Evolutionary conservation across 2,888 invertebrate species (phyloP).

Genomic region (Tinea pellionella): DNA sequence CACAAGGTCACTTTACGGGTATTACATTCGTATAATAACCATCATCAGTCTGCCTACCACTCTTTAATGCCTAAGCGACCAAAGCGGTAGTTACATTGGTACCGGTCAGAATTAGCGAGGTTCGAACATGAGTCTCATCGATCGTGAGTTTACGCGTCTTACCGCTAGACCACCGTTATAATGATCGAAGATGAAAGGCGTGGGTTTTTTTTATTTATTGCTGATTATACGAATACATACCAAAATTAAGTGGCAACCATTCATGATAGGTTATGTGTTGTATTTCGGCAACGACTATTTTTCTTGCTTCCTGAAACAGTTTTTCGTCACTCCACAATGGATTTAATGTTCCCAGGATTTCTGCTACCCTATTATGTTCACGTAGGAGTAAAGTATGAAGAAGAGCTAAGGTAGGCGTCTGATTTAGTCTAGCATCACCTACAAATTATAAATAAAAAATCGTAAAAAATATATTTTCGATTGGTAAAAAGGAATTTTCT

Average conservation of each 20-base stretch:
- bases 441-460: constrained; percentile 16
- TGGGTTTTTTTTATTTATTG: no score
- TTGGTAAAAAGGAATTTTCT: no score
- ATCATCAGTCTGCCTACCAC: no score
- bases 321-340: constrained; percentile 69
- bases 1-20: no score
- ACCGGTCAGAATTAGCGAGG: no score
- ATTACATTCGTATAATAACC: no score
- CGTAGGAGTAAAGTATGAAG: constrained; percentile 63
- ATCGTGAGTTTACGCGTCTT: no score
- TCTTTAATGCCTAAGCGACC: no score
- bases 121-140: no score
- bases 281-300: constrained; percentile 65
- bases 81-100: no score
- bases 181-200: no score
- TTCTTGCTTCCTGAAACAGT: constrained; percentile 66
- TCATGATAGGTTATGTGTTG: constrained; percentile 72
- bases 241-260: constrained; percentile 67
- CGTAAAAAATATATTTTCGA: background rate
- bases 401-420: constrained; percentile 63
- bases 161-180: no score
- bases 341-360: constrained; percentile 59
- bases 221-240: constrained; percentile 30
- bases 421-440: constrained; percentile 67
- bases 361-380: constrained; percentile 69